Conservation (phyloP, 1,140 invertebrate genomes). For the Pomacea maculata region DNA sequence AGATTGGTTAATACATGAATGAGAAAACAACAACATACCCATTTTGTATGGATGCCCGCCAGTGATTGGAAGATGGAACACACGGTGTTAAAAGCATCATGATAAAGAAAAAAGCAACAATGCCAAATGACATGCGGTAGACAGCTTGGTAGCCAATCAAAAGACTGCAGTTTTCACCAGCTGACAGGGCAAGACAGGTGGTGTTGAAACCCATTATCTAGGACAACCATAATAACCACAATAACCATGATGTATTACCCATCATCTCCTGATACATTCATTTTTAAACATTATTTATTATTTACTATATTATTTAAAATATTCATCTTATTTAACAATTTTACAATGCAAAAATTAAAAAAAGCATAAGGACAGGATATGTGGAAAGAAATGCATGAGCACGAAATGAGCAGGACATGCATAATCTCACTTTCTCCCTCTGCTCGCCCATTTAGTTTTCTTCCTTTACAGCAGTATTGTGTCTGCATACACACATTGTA, state of each 20-base stretch:
- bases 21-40: conserved; percentile 48
- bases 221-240: conserved; percentile 19
- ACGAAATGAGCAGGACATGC: background rate
- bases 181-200: conserved; percentile 61
- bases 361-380: no score
- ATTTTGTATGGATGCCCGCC: conserved; percentile 65
- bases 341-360: no score
- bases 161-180: conserved; percentile 63
- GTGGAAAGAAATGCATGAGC: background rate
- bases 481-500: background rate
- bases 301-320: no score
- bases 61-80: conserved; percentile 62
- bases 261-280: no score
- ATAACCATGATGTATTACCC: background rate
- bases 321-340: no score
- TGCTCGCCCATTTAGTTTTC: no score
- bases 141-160: conserved; percentile 67
- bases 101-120: conserved; percentile 63
- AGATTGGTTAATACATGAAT: background rate
- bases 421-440: background rate
- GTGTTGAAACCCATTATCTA: conserved; percentile 64
- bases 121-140: conserved; percentile 65
- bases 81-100: conserved; percentile 62
- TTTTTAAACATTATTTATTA: no score
- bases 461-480: no score